A percentile compares a stretch with the other conserved stretches of the same genome.
These are phyloP conservation scores for Therioaphis trifolii DNA, from an alignment of 2,888 invertebrate species.

Conservation along the genomic window DNA sequence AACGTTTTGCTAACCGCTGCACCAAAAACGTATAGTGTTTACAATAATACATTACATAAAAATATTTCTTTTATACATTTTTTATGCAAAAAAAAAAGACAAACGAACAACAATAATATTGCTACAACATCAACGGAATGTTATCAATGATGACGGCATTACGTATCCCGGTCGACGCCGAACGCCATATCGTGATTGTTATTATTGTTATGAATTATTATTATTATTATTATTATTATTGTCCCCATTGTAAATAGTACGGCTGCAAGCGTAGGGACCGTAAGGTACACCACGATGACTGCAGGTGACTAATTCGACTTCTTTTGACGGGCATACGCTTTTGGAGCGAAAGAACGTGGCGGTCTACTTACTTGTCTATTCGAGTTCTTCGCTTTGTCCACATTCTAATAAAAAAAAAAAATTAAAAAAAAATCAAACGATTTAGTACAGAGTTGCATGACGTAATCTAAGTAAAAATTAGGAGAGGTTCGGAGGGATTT, in stretches of 20 bases:
- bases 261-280: background rate
- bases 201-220: too few relatives aligned
- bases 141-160: background rate
- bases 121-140: background rate
- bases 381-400: background rate
- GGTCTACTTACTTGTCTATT: constrained; percentile 36
- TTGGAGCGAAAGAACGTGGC: constrained; percentile 6
- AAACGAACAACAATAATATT: background rate
- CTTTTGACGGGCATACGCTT: background rate
- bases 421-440: too few relatives aligned
- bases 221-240: too few relatives aligned
- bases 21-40: background rate
- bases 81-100: background rate
- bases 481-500: too few relatives aligned
- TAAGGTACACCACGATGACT: background rate
- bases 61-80: background rate
- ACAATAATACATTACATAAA: too few relatives aligned
- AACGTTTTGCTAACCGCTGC: background rate
- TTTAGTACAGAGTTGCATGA: too few relatives aligned
- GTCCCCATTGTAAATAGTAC: too few relatives aligned
- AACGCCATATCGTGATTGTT: too few relatives aligned
- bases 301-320: background rate
- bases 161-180: background rate
- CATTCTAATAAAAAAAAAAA: constrained; percentile 1
- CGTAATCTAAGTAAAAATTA: too few relatives aligned